Percentiles rank a stretch among this genome's conserved stretches.
phyloP scores from a whole-genome alignment of 2,113 vertebrate genomes.

The Muntiacus reevesi region DNA sequence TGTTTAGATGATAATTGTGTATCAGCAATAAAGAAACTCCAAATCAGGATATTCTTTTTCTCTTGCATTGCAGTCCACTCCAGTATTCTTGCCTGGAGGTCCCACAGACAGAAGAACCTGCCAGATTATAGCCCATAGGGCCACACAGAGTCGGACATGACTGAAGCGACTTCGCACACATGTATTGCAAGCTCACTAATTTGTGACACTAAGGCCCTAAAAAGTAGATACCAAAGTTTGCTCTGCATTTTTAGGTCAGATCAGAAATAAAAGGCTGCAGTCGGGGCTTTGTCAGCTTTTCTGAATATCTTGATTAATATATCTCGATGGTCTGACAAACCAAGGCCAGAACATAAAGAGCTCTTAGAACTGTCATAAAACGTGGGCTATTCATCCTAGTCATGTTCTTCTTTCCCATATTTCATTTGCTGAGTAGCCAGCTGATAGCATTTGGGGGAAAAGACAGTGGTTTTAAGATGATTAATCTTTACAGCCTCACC shows the following conservation, averaged over 20 bases:
- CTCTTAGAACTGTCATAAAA: background rate
- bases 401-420: background rate
- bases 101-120: background rate
- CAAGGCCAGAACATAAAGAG: background rate
- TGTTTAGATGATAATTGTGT: background rate
- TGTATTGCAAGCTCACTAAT: background rate
- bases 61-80: background rate
- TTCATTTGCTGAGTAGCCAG: background rate
- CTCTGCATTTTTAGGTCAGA: background rate
- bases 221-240: background rate
- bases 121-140: background rate
- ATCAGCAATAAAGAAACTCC: slow-evolving; percentile 3
- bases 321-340: background rate
- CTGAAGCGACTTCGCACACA: background rate
- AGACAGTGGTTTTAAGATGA: background rate
- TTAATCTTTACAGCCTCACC: background rate
- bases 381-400: background rate
- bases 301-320: background rate
- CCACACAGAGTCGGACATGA: background rate
- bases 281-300: background rate
- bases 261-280: background rate
- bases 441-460: background rate
- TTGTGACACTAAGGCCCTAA: background rate
- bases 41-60: background rate
- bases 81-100: background rate